Evolutionary conservation across 2,113 vertebrate genomes (phyloP).

Genomic region (Apteryx mantelli): DNA sequence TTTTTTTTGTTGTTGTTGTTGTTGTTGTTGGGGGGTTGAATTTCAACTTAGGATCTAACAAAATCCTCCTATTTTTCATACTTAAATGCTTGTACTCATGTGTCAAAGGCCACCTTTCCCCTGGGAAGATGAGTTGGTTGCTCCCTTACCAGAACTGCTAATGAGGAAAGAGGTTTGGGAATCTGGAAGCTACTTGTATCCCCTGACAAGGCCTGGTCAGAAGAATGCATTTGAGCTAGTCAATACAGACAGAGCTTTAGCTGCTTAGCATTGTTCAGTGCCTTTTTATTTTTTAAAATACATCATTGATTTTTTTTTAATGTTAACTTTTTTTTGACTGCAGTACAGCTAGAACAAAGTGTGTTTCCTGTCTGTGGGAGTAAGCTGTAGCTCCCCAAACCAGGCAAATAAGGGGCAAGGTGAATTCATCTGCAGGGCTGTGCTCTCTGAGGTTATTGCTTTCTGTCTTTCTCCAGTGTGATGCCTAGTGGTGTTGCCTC

Average conservation of each 20-base stretch:
- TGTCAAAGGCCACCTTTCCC: background rate
- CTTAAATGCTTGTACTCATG: background rate
- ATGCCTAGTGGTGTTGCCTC: background rate
- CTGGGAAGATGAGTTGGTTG: background rate
- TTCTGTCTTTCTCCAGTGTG: background rate
- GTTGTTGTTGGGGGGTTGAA: no score
- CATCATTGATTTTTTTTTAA: constrained; percentile 27
- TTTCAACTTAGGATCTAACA: background rate
- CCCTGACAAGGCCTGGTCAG: background rate
- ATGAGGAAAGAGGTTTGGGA: background rate
- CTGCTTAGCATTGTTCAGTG: background rate
- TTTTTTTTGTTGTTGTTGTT: background rate
- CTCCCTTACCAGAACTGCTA: background rate
- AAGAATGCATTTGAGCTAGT: background rate
- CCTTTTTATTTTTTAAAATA: background rate
- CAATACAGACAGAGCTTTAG: background rate
- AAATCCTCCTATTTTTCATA: background rate
- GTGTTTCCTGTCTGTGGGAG: background rate
- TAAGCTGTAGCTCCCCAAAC: background rate
- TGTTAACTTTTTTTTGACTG: background rate
- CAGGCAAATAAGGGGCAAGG: background rate
- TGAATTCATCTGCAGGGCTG: background rate
- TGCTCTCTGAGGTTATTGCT: background rate
- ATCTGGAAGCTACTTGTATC: background rate
- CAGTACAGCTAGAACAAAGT: background rate